Conservation (phyloP, 2,888 invertebrate genomes). For the Amiota minor region DNA sequence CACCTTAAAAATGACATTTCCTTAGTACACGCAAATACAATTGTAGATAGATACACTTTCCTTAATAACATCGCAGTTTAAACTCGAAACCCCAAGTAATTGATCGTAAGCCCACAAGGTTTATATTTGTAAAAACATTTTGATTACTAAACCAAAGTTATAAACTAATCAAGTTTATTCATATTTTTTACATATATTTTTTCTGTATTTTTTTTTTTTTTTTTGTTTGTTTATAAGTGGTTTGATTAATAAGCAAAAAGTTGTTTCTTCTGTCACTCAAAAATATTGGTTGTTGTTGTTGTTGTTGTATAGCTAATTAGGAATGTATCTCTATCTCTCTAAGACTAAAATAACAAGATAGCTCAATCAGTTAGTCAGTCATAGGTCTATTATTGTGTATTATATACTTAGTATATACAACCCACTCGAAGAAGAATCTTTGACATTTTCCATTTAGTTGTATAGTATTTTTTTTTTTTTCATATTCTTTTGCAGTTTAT, state of each 20-base stretch:
- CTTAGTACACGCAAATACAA: no score
- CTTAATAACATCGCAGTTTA: no score
- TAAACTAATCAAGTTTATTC: slow-evolving; percentile 6
- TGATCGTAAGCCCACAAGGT: slow-evolving; percentile 15
- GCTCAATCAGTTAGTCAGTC: slow-evolving; percentile 8
- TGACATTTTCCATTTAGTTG: not conserved
- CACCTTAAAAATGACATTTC: no score
- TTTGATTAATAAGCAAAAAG: slow-evolving; percentile 3
- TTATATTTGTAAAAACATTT: not conserved
- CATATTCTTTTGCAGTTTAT: not conserved
- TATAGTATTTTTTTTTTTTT: no score
- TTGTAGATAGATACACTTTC: no score
- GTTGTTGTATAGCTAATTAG: not conserved
- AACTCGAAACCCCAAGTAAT: not conserved
- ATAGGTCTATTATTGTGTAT: no score
- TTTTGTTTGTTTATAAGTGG: not conserved
- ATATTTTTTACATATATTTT: not conserved
- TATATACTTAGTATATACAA: not conserved
- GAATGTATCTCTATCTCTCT: not conserved
- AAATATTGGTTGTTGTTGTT: no score
- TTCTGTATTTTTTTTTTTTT: no score
- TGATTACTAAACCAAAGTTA: slow-evolving; percentile 1
- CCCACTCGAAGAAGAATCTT: slow-evolving; percentile 17
- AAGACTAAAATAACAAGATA: slow-evolving; percentile 5
- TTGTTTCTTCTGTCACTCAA: not conserved